Base-by-base conservation (phyloP, 2,888 invertebrate genomes). In the Drosophila formosana region DNA sequence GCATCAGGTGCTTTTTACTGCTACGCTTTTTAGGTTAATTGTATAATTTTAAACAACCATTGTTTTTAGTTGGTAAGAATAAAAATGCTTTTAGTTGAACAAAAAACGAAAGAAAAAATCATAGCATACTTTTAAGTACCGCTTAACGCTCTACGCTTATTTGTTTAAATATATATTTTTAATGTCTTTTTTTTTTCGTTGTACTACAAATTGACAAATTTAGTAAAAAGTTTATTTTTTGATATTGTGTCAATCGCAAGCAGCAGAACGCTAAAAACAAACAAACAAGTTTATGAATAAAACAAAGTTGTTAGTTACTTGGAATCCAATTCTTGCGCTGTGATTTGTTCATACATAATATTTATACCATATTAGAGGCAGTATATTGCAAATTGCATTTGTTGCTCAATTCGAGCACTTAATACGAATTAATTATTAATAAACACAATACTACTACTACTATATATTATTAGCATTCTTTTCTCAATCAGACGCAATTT, bases 231-330 rank as follows among this genome's bases (percentile, higher is more conserved):
- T 58, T 57, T 57, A 45, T 75, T 68, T 68, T 76, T 68, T 65
- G 50, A 72, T 76, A 80, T 86, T 88, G 89, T 90, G 90, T 90
- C 89, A 90, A 91, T 88, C 88, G 91, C 90, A 90, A 90, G 70
- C 72, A 78, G 65, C 66, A 78, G 52, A 72, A 66, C 51, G 32
- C 45, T 23, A 45, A 28, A 43, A 51, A 53, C 26, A 25, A 52
- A 30, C 23, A 32, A 32, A 32, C 39, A 18, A 18, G 13, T 37
- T 39, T 34, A 34, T 34, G 11, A 34, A 51, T 26, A 9, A 46
- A 28, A 28, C 6, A 46, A 53, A 53, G 28, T 30, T 45, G 32
- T 43, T 45, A 55, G 45, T 32, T 45, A 45, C 23, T 32, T 55
- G n/a, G 28, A 43, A 43, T 53, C 5, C 7, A 41, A 30, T 53